phyloP scores from a whole-genome alignment of 2,797 vertebrate genomes.

The Psittacula derbiana region DNA sequence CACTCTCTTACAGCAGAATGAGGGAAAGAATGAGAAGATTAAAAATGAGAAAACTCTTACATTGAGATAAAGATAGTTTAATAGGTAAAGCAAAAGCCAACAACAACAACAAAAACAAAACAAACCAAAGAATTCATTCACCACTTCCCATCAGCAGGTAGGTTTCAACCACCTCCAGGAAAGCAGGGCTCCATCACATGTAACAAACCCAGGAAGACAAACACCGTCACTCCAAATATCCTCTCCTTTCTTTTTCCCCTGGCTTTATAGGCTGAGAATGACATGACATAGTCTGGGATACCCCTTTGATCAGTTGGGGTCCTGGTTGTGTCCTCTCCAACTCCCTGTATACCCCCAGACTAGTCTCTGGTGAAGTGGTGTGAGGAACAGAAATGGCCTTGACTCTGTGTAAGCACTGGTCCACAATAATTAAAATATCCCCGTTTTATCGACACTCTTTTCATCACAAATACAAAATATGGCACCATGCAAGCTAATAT shows the following conservation, averaged over 20 bases:
- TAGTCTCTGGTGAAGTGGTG: fast-evolving
- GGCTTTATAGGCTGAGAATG: background rate
- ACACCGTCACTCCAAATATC: background rate
- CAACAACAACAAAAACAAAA: background rate
- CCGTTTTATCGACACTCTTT: fast-evolving
- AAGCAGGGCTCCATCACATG: fast-evolving
- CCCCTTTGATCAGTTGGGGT: fast-evolving
- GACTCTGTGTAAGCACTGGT: background rate
- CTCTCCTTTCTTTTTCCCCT: background rate
- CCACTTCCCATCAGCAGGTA: fast-evolving
- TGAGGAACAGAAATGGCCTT: background rate
- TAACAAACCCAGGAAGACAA: background rate
- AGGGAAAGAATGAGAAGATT: background rate
- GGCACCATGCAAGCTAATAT: background rate
- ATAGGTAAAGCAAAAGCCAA: background rate
- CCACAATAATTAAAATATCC: too few species aligned
- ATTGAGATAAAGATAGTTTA: background rate
- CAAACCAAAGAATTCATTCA: background rate
- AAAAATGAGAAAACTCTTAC: background rate
- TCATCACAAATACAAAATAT: background rate
- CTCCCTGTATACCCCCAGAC: background rate
- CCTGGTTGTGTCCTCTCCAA: fast-evolving
- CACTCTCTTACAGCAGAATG: fast-evolving
- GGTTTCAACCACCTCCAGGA: background rate
- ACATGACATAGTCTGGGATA: too few species aligned